phyloP scores from a whole-genome alignment of 2,113 vertebrate genomes.

The Cariama cristata region DNA sequence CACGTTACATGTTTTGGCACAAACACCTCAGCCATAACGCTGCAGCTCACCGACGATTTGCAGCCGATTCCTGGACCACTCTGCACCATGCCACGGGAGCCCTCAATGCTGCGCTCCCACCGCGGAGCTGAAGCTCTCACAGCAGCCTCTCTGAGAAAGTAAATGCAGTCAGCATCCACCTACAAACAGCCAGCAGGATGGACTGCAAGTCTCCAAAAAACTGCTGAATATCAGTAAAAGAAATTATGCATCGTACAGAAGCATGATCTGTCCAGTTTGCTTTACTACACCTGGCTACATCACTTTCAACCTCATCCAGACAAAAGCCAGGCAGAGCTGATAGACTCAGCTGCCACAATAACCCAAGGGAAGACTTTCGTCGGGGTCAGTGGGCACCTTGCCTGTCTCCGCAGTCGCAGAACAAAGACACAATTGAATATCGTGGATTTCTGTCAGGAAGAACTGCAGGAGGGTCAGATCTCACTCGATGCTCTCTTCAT shows the following conservation, averaged over 20 bases:
- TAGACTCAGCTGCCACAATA: neutral
- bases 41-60: fast-evolving
- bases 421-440: neutral
- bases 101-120: neutral
- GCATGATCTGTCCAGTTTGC: neutral
- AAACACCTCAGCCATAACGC: neutral
- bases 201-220: neutral
- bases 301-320: neutral
- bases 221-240: neutral
- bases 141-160: neutral
- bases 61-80: neutral
- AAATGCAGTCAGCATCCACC: neutral
- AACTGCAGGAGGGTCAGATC: neutral
- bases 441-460: neutral
- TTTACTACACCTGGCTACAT: neutral
- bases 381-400: neutral
- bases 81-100: neutral
- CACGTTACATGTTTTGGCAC: fast-evolving
- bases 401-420: neutral
- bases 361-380: neutral
- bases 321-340: neutral
- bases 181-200: neutral
- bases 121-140: neutral
- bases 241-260: neutral
- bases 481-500: neutral